Base-by-base conservation (phyloP, 2,888 invertebrate genomes). In the Nebria salina region DNA sequence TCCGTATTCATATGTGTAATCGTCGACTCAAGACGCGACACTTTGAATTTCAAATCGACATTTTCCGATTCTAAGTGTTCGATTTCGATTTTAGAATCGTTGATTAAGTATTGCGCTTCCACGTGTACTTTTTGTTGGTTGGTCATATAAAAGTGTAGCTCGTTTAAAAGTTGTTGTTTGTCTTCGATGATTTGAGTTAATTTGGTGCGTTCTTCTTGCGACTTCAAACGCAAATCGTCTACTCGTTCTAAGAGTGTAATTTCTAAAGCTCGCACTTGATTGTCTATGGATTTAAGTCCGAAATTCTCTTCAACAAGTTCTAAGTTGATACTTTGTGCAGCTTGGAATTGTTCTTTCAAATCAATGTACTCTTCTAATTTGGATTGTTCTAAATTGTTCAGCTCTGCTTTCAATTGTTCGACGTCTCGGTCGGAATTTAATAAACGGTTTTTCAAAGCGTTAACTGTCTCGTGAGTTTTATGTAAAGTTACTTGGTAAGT, bases 381-480 rank as follows among this genome's bases (percentile, higher is more conserved):
- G 75, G 86, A 85, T 43, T 83, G 83, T 83, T 89, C 89, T 73
- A 85, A 86, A 9, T 82, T 83, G 26, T 85, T 84, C 20, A 89
- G 77, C 85, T 89, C 85, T 88, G 85, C 86, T 90, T 90, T 85
- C 85, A 93, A 87, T 85, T 90, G 90, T 85, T 92, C 92, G 0
- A 92, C 89, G 85, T 92, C 92, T 85, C 88, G 90, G 84, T 93
- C 92, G 3, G 92, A 92, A 84, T 92, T 90, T 75, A 92, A 89
- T 76, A 93, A 86, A 20, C 92, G 88, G 87, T 90, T 89, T 42
- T 91, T 92, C 76, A 93, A 85, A 3, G 92, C 92, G 85, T 92
- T 91, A 13, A 93, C 91, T 73, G 92, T 92, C 82, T 91, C 90
- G 84, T 91, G 90, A 1, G 91, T 91, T 15, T 91, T 91, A 43